Evolutionary conservation across 2,113 vertebrate genomes (phyloP), one percentile per base, ranked within the genome.

Genomic region (Euleptes europaea): DNA sequence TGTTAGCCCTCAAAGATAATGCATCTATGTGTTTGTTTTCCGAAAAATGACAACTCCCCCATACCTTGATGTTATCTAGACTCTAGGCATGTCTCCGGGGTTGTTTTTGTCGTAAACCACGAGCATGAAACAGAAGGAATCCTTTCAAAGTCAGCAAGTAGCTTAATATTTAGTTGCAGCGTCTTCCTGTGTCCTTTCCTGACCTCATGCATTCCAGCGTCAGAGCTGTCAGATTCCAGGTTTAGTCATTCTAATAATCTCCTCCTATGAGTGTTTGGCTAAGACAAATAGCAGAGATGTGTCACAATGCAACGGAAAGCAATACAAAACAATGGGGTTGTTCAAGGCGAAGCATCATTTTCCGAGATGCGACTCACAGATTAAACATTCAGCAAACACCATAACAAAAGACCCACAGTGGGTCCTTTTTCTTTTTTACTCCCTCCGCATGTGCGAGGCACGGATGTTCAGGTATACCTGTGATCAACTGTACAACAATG

Each of bases 61-160:
- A 5, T 23, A 70, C 40, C 21, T 31, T 40, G 70, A 83, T 74
- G 17, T 65, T 72, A 47, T 80, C 87, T 77, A 35, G 47, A 66
- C 81, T 3, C 47, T 76, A 7, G 82, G 83, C 60, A 84, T 88
- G 77, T 57, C 19, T 78, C 15, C n/a, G 90, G 86, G 14, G 65
- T 19, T 54, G 6, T n/a, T 0, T 0, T 21, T 66, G 44, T 84
- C 72, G 66, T 81, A 82, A 86, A 88, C 87, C 33, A 79, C 88
- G 80, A 74, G 31, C 57, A 79, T 77, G 23, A 12, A 38, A 31
- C 81, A 54, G 44, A 87, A 91, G 84, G 67, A 86, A 72, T 80
- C 33, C 42, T 85, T 89, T 85, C 54, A 40, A 78, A 92, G 35
- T n/a, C 84, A 81, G 33, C 7, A 91, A 91, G 78, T 65, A 4